Evolutionary conservation across 2,797 vertebrate species (phyloP).

Genomic region (Macroramphosus scolopax): DNA sequence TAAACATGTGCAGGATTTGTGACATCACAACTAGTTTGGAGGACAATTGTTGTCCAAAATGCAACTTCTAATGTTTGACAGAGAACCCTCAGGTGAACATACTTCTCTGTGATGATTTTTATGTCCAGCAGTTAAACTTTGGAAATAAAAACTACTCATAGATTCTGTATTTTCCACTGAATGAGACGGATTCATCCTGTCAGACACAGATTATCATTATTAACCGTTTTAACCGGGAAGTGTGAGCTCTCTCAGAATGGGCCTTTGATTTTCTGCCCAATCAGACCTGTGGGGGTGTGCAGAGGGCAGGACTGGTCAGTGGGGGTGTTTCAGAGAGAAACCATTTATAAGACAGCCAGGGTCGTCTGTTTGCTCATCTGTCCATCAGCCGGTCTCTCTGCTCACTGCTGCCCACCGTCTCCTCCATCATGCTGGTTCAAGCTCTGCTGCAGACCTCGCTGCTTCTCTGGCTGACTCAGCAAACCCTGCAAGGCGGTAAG

Average conservation of each 20-base stretch:
- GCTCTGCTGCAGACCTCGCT: constrained; percentile 74
- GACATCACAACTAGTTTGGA: background rate
- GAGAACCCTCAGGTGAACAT: no score
- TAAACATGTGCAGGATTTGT: background rate
- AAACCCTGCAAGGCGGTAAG: constrained; percentile 81
- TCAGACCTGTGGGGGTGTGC: constrained; percentile 24
- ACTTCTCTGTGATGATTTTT: no score
- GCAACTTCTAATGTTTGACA: no score
- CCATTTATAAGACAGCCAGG: constrained; percentile 64
- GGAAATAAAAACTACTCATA: no score
- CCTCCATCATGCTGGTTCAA: constrained; percentile 71
- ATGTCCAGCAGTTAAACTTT: no score
- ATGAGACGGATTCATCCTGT: constrained; percentile 32
- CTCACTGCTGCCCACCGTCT: constrained; percentile 22
- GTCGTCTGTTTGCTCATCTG: constrained; percentile 9
- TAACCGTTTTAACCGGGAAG: no score
- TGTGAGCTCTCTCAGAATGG: no score
- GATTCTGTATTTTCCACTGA: no score
- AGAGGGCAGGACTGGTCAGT: constrained; percentile 58
- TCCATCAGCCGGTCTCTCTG: constrained; percentile 20
- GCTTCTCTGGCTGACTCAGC: constrained; percentile 75
- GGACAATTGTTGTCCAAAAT: background rate
- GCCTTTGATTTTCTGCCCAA: constrained; percentile 13
- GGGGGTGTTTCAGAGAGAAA: constrained; percentile 51
- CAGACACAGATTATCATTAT: no score